Percentiles rank a stretch among this genome's conserved stretches.
Conservation (phyloP, 2,888 invertebrate species). For the Macrosiphum euphorbiae region DNA sequence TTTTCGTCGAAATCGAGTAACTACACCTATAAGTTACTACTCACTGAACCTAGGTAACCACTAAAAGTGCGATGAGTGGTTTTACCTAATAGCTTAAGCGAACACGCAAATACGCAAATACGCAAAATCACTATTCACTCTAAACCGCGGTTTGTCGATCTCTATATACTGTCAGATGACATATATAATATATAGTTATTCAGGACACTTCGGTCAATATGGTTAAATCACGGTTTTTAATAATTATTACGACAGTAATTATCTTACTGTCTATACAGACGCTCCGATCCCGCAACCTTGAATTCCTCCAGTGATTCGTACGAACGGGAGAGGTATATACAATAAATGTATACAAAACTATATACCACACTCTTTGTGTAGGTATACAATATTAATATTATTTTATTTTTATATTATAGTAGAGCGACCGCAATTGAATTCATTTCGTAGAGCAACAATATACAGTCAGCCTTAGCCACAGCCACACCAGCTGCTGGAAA, state of each 20-base stretch:
- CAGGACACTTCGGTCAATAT: background rate
- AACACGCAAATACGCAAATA: background rate
- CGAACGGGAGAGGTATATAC: background rate
- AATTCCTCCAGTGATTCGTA: background rate
- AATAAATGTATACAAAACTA: background rate
- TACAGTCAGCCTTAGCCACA: background rate
- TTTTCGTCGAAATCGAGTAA: background rate
- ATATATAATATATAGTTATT: background rate
- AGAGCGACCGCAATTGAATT: background rate
- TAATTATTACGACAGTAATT: background rate
- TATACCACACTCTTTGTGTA: background rate
- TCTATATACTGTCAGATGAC: background rate
- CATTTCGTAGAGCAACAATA: background rate
- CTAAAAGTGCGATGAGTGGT: background rate
- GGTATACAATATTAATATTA: background rate
- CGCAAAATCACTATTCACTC: background rate
- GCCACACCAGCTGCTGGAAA: background rate
- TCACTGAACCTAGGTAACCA: background rate
- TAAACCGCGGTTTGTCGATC: background rate
- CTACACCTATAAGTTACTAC: background rate
- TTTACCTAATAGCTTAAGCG: background rate
- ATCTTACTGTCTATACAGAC: background rate
- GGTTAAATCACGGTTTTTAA: constrained; percentile 25
- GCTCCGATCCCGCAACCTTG: constrained; percentile 2
- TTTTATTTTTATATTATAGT: background rate